Evolutionary conservation across 2,113 vertebrate genomes (phyloP).

Genomic region (Spea multiplicata): DNA sequence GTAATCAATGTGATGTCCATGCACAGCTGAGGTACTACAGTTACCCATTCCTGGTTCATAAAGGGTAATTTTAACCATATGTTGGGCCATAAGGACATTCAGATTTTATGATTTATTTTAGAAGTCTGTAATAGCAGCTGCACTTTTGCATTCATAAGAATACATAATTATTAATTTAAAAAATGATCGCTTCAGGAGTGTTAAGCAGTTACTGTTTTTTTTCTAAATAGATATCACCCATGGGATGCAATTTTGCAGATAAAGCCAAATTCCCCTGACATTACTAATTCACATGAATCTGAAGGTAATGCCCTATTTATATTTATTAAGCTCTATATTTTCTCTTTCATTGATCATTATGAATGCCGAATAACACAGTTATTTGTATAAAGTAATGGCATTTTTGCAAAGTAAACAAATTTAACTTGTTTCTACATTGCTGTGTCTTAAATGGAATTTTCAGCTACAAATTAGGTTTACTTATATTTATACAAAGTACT

Average conservation of each 20-base stretch:
- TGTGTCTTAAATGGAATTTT: too few species aligned
- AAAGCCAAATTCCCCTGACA: conserved; percentile 6
- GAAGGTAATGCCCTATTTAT: conserved; percentile 21
- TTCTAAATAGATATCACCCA: not conserved
- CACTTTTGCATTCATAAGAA: conserved; percentile 3
- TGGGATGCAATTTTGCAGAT: conserved; percentile 9
- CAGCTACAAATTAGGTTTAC: too few species aligned
- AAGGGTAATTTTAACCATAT: too few species aligned
- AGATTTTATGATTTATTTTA: not conserved
- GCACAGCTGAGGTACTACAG: too few species aligned
- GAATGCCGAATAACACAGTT: not conserved
- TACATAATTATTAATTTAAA: conserved; percentile 22
- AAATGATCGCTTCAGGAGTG: conserved; percentile 3
- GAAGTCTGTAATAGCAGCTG: conserved; percentile 1
- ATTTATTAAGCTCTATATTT: conserved; percentile 22
- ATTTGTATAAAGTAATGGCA: not conserved
- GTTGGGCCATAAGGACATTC: too few species aligned
- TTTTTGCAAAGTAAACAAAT: not conserved
- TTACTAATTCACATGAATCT: conserved; percentile 25
- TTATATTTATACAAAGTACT: too few species aligned
- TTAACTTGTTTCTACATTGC: not conserved
- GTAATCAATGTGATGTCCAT: too few species aligned
- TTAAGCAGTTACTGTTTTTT: conserved; percentile 7
- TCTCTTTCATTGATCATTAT: conserved; percentile 25
- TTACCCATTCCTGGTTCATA: too few species aligned